Evolutionary conservation across 2,113 vertebrate species (phyloP).

Genomic region (Eudorcas thomsonii): DNA sequence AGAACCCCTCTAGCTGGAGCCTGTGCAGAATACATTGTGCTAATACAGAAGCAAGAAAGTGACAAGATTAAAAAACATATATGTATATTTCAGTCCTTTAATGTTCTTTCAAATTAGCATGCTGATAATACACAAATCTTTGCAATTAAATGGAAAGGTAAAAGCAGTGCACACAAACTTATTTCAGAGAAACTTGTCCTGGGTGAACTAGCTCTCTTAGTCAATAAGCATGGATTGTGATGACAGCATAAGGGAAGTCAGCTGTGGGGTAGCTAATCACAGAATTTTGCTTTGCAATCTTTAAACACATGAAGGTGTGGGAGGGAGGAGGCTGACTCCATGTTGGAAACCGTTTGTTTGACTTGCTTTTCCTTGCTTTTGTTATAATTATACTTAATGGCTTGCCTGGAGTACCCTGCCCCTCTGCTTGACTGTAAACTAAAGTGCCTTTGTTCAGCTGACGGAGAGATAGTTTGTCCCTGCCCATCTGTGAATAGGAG

Average conservation of each 20-base stretch:
- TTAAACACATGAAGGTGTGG: neutral
- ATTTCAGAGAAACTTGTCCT: constrained; percentile 69
- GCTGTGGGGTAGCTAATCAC: constrained; percentile 38
- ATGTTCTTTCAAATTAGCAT: constrained; percentile 72
- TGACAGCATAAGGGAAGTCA: constrained; percentile 61
- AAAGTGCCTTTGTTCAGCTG: neutral
- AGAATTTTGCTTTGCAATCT: constrained; percentile 27
- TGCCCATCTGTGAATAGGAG: neutral
- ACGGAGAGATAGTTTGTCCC: neutral
- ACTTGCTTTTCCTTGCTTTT: neutral
- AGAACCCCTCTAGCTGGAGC: constrained; percentile 48
- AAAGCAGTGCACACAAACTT: constrained; percentile 47
- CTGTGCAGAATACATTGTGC: constrained; percentile 42
- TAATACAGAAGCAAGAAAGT: constrained; percentile 34
- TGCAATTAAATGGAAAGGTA: constrained; percentile 68
- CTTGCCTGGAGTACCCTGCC: neutral
- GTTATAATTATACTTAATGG: neutral
- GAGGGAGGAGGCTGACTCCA: neutral
- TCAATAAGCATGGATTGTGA: constrained; percentile 57
- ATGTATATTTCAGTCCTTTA: neutral
- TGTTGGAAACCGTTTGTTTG: neutral
- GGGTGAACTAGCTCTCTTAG: constrained; percentile 52
- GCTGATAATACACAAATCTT: constrained; percentile 65
- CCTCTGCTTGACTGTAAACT: neutral
- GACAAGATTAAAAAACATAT: neutral